These are phyloP conservation scores for Lordiphosa andalusiaca DNA, from an alignment of 2,888 invertebrate genomes.

Conservation along the genomic window DNA sequence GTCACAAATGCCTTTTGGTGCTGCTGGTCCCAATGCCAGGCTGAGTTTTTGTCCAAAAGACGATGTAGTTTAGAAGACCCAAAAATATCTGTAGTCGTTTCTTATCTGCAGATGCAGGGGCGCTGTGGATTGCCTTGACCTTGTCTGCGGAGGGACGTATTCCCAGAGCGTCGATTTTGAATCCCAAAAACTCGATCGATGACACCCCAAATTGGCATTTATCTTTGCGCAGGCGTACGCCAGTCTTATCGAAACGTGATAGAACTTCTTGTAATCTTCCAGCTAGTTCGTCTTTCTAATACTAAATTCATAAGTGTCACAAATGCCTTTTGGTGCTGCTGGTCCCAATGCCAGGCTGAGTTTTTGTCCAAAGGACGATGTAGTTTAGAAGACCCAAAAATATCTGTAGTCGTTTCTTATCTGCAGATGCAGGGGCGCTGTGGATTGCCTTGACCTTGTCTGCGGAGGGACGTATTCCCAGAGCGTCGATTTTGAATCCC, in stretches of 20 bases:
- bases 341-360: no score
- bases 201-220: not conserved
- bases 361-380: no score
- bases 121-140: not conserved
- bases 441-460: not conserved
- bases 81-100: not conserved
- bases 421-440: not conserved
- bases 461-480: not conserved
- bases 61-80: not conserved
- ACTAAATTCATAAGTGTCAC: no score
- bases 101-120: not conserved
- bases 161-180: no score
- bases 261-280: not conserved
- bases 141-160: no score
- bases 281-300: not conserved
- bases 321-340: no score
- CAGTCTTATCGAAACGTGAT: not conserved
- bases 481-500: no score
- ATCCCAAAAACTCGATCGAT: no score
- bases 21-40: not conserved
- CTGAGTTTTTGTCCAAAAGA: not conserved
- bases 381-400: not conserved
- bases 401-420: not conserved
- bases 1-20: not conserved
- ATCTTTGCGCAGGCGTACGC: no score